phyloP scores from a whole-genome alignment of 1,140 invertebrate species.

The Magallana angulata region DNA sequence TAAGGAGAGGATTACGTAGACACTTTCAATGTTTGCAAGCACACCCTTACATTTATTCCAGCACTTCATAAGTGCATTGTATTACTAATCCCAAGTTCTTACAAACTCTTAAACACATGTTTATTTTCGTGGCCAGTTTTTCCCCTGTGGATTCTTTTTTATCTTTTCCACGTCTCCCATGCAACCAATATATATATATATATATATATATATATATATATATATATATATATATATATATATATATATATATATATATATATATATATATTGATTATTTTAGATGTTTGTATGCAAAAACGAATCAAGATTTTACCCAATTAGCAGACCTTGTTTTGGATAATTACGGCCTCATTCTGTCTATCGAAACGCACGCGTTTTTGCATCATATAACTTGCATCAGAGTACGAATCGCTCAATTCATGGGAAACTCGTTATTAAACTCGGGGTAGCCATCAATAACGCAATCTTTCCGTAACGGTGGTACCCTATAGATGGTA shows the following conservation, averaged over 20 bases:
- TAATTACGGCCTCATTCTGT: neutral
- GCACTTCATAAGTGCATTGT: slow-evolving; percentile 3
- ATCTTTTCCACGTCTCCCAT: too few species aligned
- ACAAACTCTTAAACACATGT: too few species aligned
- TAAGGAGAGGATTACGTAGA: neutral
- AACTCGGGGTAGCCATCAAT: neutral
- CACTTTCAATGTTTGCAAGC: neutral
- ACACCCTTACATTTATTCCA: slow-evolving; percentile 1
- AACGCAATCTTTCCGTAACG: neutral
- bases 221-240: too few species aligned
- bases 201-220: too few species aligned
- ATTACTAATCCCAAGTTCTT: neutral
- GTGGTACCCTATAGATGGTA: neutral
- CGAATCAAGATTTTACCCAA: too few species aligned
- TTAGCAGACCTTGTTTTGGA: too few species aligned
- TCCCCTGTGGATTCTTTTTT: too few species aligned
- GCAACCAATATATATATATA: too few species aligned
- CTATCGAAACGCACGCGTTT: neutral
- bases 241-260: too few species aligned
- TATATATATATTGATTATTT: too few species aligned
- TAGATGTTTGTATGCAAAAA: too few species aligned
- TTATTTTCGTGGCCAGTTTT: too few species aligned
- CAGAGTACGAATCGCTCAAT: neutral
- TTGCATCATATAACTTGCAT: slow-evolving; percentile 2
- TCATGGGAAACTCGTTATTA: neutral